phyloP scores from a whole-genome alignment of 2,888 invertebrate species.

The Drosophila bunnanda region DNA sequence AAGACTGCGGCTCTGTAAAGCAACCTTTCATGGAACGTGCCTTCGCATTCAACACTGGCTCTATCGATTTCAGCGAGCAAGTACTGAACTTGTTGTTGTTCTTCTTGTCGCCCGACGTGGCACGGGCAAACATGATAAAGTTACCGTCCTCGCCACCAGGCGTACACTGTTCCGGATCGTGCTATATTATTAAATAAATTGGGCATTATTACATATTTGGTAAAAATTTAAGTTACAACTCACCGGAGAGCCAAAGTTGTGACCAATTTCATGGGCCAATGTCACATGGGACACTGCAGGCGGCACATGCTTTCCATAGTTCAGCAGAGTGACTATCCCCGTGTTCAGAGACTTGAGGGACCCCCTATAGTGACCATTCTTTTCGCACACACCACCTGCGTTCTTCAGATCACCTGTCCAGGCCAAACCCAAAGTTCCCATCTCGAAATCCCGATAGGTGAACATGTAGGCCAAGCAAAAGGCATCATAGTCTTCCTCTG shows the following conservation, averaged over 20 bases:
- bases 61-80: conserved; percentile 96
- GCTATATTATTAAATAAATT: conserved; percentile 86
- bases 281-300: conserved; percentile 99
- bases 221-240: conserved; percentile 54
- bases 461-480: conserved; percentile 99
- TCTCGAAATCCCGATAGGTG: conserved; percentile 97
- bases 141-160: conserved; percentile 98
- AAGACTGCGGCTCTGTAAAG: conserved; percentile 96
- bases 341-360: conserved; percentile 98
- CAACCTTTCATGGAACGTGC: conserved; percentile 96
- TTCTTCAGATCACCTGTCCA: conserved; percentile 99
- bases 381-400: conserved; percentile 99
- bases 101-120: conserved; percentile 98
- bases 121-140: conserved; percentile 99
- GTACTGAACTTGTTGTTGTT: conserved; percentile 99
- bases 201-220: background rate
- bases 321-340: conserved; percentile 98
- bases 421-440: conserved; percentile 97
- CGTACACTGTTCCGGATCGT: conserved; percentile 97
- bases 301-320: conserved; percentile 99
- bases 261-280: conserved; percentile 99
- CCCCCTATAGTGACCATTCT: conserved; percentile 97
- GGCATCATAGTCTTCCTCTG: conserved; percentile 98
- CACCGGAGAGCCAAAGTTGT: conserved; percentile 99
- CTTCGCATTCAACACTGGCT: conserved; percentile 95